Conservation (phyloP, 2,888 invertebrate species). For the Epistrophe grossulariae region DNA sequence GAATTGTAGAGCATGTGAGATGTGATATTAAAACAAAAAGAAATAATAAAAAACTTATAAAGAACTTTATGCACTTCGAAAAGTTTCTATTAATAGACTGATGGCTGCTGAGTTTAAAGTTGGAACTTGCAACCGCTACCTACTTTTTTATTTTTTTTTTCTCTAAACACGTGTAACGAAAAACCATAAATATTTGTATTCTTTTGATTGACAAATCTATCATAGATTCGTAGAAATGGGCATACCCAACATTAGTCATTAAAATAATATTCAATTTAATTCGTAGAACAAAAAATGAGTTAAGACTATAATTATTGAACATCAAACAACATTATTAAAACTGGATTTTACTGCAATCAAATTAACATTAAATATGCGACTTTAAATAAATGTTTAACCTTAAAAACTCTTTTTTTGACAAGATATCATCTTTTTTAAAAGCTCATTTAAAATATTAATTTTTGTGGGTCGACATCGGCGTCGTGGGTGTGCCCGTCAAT, state of each 20-base stretch:
- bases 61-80: conserved; percentile 7
- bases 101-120: background rate
- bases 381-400: background rate
- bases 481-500: conserved; percentile 52
- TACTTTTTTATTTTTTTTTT: background rate
- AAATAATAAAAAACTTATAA: conserved; percentile 8
- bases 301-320: background rate
- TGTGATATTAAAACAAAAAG: background rate
- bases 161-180: conserved; percentile 9
- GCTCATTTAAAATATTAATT: background rate
- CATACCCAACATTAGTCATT: conserved; percentile 1
- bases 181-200: conserved; percentile 16
- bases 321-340: background rate
- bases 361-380: too few relatives aligned
- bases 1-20: conserved; percentile 31
- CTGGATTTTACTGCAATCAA: background rate
- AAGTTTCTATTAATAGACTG: conserved; percentile 21
- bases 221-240: conserved; percentile 22
- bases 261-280: background rate
- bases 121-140: background rate
- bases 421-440: background rate
- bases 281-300: background rate
- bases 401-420: too few relatives aligned
- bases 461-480: too few relatives aligned
- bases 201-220: background rate